Conservation (phyloP, 2,797 vertebrate genomes). For the Hypotaenidia okinawae region DNA sequence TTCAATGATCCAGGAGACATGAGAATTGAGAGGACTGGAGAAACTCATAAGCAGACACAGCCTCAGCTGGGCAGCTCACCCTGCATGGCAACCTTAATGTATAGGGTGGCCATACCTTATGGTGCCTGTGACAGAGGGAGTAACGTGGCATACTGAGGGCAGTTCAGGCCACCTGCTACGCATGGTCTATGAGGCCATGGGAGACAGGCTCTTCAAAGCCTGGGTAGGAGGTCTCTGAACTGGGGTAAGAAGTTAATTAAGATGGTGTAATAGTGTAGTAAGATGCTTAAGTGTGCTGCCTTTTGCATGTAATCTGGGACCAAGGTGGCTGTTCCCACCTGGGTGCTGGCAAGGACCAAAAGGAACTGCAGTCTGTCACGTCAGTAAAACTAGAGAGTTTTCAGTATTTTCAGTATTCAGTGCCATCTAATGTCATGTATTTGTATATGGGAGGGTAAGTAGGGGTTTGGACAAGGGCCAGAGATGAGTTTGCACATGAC, state of each 20-base stretch:
- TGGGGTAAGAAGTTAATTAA: background rate
- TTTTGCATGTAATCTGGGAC: background rate
- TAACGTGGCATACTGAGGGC: background rate
- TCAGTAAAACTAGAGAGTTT: background rate
- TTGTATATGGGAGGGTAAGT: background rate
- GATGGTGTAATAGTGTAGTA: background rate
- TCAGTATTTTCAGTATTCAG: background rate
- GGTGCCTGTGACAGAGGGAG: background rate
- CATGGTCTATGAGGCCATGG: background rate
- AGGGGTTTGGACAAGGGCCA: background rate
- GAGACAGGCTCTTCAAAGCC: background rate
- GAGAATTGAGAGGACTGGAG: background rate
- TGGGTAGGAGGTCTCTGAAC: background rate
- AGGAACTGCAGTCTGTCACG: background rate
- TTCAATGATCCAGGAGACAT: background rate
- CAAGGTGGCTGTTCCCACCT: background rate
- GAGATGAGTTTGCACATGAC: slow-evolving; percentile 36
- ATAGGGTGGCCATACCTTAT: background rate
- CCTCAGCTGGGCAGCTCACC: background rate
- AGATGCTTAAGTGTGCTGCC: background rate
- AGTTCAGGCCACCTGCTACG: slow-evolving; percentile 11
- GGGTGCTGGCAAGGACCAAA: background rate
- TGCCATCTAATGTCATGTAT: background rate
- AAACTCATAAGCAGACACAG: background rate
- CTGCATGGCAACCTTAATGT: background rate